Evolutionary conservation across 2,797 vertebrate genomes (phyloP).

Genomic region (Taenioides sp.): DNA sequence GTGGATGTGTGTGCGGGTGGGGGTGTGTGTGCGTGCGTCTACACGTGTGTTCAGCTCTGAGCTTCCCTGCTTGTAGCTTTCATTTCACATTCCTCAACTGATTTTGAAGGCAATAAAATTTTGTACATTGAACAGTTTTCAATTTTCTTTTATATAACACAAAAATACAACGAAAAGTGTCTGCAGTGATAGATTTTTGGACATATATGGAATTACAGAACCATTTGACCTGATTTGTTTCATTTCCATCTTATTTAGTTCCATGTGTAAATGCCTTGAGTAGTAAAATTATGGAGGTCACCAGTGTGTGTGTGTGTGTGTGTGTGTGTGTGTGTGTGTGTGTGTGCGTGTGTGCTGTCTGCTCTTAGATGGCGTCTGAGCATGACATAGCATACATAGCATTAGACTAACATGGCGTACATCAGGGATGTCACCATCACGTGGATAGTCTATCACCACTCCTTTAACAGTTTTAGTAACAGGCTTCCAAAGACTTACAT

Average conservation of each 20-base stretch:
- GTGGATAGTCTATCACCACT: conserved; percentile 37
- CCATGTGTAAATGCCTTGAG: conserved; percentile 7
- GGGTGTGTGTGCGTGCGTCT: background rate
- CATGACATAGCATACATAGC: conserved; percentile 44
- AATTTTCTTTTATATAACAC: conserved; percentile 6
- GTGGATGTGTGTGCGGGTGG: background rate
- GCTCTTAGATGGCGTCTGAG: conserved; percentile 17
- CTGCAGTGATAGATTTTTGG: conserved; percentile 26
- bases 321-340: conserved; percentile 17
- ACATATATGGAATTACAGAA: conserved; percentile 21
- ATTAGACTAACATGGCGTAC: conserved; percentile 34
- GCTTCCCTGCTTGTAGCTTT: conserved; percentile 43
- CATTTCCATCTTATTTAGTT: conserved; percentile 7
- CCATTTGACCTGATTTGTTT: conserved; percentile 21
- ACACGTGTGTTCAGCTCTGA: conserved; percentile 48
- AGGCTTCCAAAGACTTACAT: conserved; percentile 70
- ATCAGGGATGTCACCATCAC: conserved; percentile 51
- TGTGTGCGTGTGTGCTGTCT: conserved; percentile 26
- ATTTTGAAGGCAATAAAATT: conserved; percentile 30
- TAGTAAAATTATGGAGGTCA: conserved; percentile 18
- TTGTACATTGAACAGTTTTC: conserved; percentile 41
- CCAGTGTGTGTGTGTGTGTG: conserved; percentile 28
- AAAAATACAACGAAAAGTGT: conserved; percentile 8
- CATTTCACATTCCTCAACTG: conserved; percentile 11
- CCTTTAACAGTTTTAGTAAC: conserved; percentile 47